Percentiles rank a stretch among this genome's conserved stretches.
These are phyloP conservation scores for Pitangus sulphuratus DNA, from an alignment of 2,797 vertebrate genomes.

Conservation along the genomic window DNA sequence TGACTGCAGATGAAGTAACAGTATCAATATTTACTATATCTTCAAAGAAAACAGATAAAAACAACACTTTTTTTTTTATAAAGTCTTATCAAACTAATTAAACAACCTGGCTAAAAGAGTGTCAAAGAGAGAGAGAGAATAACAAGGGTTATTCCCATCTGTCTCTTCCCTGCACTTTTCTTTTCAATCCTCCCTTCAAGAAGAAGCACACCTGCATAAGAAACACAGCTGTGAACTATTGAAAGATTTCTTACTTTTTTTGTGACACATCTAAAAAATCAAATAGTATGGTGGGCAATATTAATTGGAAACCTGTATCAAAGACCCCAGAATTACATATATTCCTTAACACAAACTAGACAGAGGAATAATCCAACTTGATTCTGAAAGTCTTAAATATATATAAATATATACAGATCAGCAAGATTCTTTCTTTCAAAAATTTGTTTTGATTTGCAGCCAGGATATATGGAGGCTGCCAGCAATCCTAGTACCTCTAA, in stretches of 20 bases:
- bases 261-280: neutral
- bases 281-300: neutral
- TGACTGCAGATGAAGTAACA: neutral
- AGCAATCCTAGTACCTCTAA: neutral
- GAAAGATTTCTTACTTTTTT: neutral
- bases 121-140: fast-evolving
- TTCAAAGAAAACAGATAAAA: neutral
- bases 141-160: neutral
- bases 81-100: neutral
- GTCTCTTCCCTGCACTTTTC: neutral
- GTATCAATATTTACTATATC: neutral
- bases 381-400: neutral
- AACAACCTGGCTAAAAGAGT: neutral
- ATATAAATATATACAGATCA: neutral
- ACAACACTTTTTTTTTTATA: too few species aligned
- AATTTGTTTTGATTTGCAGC: neutral
- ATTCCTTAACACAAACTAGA: neutral
- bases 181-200: neutral
- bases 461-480: neutral
- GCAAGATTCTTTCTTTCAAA: neutral
- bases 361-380: neutral
- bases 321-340: neutral
- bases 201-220: neutral
- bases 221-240: neutral
- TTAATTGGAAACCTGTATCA: neutral